Evolutionary conservation across 2,888 invertebrate genomes (phyloP), one percentile per base, ranked within the genome.

Genomic region (Scaptomyza caliginosa): DNA sequence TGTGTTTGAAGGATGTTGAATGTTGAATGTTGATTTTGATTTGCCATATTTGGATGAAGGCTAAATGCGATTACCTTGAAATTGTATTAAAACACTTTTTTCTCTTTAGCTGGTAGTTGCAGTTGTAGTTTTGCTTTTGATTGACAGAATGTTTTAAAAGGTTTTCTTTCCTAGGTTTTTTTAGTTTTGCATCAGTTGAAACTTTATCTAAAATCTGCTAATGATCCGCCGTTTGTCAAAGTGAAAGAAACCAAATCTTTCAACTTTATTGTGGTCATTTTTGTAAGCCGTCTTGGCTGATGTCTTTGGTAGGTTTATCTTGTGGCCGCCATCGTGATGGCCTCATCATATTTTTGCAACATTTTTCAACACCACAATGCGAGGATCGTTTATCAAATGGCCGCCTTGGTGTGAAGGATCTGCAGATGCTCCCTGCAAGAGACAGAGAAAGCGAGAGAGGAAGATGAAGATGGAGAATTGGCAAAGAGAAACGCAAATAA

Each of bases 311-410:
- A 30, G 63, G 26, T 34, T 58, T 68, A 77, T 74, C 78, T 45
- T 13, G 21, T 28, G 57, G 64, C 30, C 48, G 67, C 63, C 83
- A 80, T 86, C 86, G 89, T 89, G 89, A 89, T 89, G 83, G 88
- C 80, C 89, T 88, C 89, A 89, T 89, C 89, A 88, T 88, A 87
- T 88, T 88, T 78, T 69, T 59, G 52, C 86, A 68, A 67, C 73
- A 86, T 80, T 84, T 84, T 84, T 86, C 85, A 86, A 84, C 84
- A 84, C 84, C 84, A 74, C 74, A 78, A 78, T 73, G 59, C 84
- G 50, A 50, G 62, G 54, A 68, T 85, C 87, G 79, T 86, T 86
- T 86, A 84, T 86, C 79, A 84, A 71, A 36, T 58, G 60, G 65
- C 48, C 63, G 57, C 48, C 23, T 30, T 24, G 50, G 34, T 30